Percentiles rank a stretch among this genome's conserved stretches.
These are phyloP conservation scores for Eulemur rufifrons DNA, from an alignment of 2,113 vertebrate genomes.

Conservation along the genomic window DNA sequence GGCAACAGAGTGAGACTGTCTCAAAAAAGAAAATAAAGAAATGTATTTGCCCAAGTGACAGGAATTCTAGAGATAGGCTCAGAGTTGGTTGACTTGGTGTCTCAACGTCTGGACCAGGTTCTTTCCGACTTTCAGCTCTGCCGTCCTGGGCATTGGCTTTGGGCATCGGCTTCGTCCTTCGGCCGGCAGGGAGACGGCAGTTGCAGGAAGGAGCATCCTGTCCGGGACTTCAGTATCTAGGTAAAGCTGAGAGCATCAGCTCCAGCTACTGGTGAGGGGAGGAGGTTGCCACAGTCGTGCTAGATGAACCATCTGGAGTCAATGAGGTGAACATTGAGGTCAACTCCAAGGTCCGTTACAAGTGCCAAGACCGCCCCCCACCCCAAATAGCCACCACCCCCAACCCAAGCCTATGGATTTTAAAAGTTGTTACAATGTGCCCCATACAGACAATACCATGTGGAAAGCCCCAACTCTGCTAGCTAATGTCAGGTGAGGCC, in stretches of 20 bases:
- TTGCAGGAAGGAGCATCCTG: neutral
- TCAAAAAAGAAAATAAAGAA: too few species aligned
- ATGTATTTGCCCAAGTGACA: neutral
- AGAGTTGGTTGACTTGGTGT: neutral
- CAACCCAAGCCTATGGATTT: neutral
- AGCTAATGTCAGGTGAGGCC: neutral
- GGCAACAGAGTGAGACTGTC: too few species aligned
- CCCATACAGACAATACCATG: neutral
- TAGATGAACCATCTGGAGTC: neutral
- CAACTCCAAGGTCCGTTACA: neutral
- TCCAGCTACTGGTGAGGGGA: neutral
- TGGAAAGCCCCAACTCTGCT: neutral
- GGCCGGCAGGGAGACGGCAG: neutral
- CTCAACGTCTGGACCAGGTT: neutral
- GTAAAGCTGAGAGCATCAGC: neutral
- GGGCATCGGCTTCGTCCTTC: neutral
- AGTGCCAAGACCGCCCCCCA: neutral
- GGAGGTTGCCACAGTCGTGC: rapidly evolving
- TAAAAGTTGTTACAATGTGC: neutral
- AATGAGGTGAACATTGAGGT: neutral
- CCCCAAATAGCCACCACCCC: neutral
- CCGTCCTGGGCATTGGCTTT: neutral
- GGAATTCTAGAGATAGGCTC: neutral
- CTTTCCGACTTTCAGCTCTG: neutral
- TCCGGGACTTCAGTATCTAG: neutral